Evolutionary conservation across 2,113 vertebrate genomes (phyloP).

Genomic region (Axis porcinus): DNA sequence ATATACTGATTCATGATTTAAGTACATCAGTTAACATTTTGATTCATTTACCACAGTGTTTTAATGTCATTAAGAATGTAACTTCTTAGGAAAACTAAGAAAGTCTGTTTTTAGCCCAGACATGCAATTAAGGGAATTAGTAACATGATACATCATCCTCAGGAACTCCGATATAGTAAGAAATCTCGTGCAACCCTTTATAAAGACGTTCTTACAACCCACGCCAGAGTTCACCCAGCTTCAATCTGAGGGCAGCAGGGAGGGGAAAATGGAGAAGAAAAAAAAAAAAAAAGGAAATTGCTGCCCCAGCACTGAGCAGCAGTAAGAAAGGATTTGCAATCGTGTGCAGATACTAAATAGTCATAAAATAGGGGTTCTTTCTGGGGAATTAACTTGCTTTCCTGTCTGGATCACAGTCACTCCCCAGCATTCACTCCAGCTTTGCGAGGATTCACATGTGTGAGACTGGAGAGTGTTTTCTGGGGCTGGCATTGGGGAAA

Average conservation of each 20-base stretch:
- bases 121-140: slow-evolving; percentile 85
- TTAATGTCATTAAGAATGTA: slow-evolving; percentile 78
- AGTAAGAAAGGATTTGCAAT: neutral
- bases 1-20: slow-evolving; percentile 70
- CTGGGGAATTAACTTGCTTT: neutral
- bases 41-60: slow-evolving; percentile 75
- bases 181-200: slow-evolving; percentile 70
- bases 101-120: slow-evolving; percentile 83
- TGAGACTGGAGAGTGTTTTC: neutral
- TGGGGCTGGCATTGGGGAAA: neutral
- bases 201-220: slow-evolving; percentile 60
- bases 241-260: neutral
- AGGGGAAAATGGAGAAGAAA: fast-evolving
- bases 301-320: neutral
- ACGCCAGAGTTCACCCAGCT: neutral
- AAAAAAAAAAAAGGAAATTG: fast-evolving
- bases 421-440: neutral
- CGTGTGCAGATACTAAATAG: neutral
- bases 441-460: neutral
- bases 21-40: slow-evolving; percentile 59
- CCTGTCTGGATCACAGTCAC: neutral
- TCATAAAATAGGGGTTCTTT: neutral
- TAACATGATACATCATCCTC: slow-evolving; percentile 77
- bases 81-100: slow-evolving; percentile 82
- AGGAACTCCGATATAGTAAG: slow-evolving; percentile 68